A percentile compares a stretch with the other conserved stretches of the same genome.
Evolutionary conservation across 2,888 invertebrate genomes (phyloP).

Genomic region (Plagiodera versicolora): DNA sequence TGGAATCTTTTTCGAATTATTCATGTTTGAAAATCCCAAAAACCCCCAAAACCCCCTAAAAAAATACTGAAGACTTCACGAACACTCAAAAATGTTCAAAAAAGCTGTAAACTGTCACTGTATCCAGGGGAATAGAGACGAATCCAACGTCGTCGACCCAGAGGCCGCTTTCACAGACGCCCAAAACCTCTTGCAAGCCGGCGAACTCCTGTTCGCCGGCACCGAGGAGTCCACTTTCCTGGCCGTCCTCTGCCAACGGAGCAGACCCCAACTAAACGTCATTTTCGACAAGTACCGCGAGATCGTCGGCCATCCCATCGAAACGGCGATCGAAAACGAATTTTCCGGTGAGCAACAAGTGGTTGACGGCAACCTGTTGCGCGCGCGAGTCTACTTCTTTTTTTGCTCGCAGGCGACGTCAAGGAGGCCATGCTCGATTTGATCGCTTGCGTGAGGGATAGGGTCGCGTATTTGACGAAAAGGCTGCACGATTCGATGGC

Average conservation of each 20-base stretch:
- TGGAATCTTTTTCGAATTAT: too few species aligned
- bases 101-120: too few species aligned
- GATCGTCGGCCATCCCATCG: conserved; percentile 77
- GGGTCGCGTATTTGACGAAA: conserved; percentile 80
- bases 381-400: background rate
- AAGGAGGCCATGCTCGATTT: conserved; percentile 79
- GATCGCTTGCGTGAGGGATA: conserved; percentile 70
- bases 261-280: conserved; percentile 63
- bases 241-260: conserved; percentile 78
- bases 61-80: too few species aligned
- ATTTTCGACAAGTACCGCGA: conserved; percentile 69
- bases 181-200: conserved; percentile 75
- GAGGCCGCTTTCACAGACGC: conserved; percentile 80
- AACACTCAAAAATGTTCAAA: too few species aligned
- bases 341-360: conserved; percentile 63
- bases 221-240: conserved; percentile 89
- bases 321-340: conserved; percentile 77
- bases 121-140: conserved; percentile 75
- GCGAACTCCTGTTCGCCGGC: conserved; percentile 64
- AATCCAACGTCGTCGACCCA: conserved; percentile 73
- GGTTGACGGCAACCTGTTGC: too few species aligned
- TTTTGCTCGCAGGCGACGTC: conserved; percentile 61
- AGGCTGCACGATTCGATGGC: conserved; percentile 86
- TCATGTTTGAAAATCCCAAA: too few species aligned
- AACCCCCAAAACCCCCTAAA: too few species aligned